Percentiles rank a stretch among this genome's conserved stretches.
phyloP scores from a whole-genome alignment of 64 coral and sea anemone species.

The Pocillopora verrucosa region DNA sequence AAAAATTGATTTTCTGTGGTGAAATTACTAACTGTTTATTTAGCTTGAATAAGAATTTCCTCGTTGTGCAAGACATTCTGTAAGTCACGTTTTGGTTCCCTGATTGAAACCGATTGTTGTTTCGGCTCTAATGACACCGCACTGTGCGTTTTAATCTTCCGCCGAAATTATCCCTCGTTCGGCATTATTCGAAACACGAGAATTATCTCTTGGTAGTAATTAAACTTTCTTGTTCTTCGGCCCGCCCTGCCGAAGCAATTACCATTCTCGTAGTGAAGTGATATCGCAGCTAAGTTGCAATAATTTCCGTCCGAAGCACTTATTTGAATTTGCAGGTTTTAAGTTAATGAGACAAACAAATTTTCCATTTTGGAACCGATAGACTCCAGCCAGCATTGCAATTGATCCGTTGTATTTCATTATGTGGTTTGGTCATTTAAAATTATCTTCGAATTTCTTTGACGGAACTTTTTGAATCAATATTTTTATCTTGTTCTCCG shows the following conservation, averaged over 20 bases:
- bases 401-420: background rate
- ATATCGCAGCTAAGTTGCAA: background rate
- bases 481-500: too few species aligned
- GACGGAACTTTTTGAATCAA: background rate
- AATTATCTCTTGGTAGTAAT: slow-evolving; percentile 12
- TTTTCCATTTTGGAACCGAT: background rate
- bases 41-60: slow-evolving; percentile 19
- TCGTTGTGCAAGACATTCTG: background rate
- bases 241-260: slow-evolving; percentile 16
- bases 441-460: background rate
- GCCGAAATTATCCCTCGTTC: background rate
- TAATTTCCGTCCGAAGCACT: background rate
- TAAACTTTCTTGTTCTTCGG: background rate
- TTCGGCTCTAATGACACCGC: background rate
- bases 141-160: slow-evolving; percentile 5
- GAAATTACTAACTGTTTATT: slow-evolving; percentile 19
- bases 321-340: background rate
- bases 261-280: background rate
- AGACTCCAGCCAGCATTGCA: background rate
- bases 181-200: background rate
- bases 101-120: slow-evolving; percentile 1
- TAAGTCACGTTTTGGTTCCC: background rate
- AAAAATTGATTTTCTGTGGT: slow-evolving; percentile 20
- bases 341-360: background rate
- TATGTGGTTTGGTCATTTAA: background rate